A percentile compares a stretch with the other conserved stretches of the same genome.
These are phyloP conservation scores for Sericinus montela DNA, from an alignment of 2,888 invertebrate species.

Conservation along the genomic window DNA sequence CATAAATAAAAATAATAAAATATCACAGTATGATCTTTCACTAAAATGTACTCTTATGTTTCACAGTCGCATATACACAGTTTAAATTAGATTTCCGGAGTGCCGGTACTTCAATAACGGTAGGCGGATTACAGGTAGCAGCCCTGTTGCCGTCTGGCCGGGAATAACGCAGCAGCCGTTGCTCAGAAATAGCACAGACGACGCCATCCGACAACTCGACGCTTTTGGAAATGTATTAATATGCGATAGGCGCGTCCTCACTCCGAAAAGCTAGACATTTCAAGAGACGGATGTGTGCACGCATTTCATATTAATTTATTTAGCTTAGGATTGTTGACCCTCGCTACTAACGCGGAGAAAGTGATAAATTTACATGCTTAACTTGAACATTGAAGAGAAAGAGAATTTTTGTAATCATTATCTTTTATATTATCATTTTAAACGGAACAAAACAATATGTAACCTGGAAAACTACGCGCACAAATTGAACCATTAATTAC, in stretches of 20 bases:
- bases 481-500: too few species aligned
- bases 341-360: background rate
- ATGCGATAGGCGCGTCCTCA: slow-evolving; percentile 25
- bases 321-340: slow-evolving; percentile 12
- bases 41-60: background rate
- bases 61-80: too few species aligned
- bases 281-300: slow-evolving; percentile 14
- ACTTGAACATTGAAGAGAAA: background rate
- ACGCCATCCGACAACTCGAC: slow-evolving; percentile 25
- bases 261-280: slow-evolving; percentile 20
- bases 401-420: too few species aligned
- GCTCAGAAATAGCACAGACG: slow-evolving; percentile 36
- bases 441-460: too few species aligned
- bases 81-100: background rate
- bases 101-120: background rate
- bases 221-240: slow-evolving; percentile 35
- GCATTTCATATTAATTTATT: slow-evolving; percentile 15
- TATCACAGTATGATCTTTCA: too few species aligned
- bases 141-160: slow-evolving; percentile 30
- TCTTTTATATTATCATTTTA: too few species aligned
- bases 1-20: too few species aligned
- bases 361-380: background rate
- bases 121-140: slow-evolving; percentile 12
- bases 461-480: too few species aligned
- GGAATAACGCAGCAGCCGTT: slow-evolving; percentile 26